Percentiles rank a stretch among this genome's conserved stretches.
phyloP scores from a whole-genome alignment of 1,140 invertebrate genomes.

The Drosophila kurseongensis region DNA sequence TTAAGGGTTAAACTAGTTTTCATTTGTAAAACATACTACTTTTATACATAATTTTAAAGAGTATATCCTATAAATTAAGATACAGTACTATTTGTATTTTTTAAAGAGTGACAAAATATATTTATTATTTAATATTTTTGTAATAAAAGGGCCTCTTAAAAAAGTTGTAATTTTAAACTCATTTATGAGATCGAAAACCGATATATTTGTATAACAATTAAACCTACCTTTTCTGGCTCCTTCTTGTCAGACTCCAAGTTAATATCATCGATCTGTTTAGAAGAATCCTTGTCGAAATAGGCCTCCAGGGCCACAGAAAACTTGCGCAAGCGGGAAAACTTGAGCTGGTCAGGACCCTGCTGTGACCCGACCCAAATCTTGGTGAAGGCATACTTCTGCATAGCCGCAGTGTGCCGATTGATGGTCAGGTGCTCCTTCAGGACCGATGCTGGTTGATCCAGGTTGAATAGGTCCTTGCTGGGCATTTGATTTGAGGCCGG shows the following conservation, averaged over 20 bases:
- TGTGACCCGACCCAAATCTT: slow-evolving; percentile 54
- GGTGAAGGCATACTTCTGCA: slow-evolving; percentile 47
- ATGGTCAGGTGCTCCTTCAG: not conserved
- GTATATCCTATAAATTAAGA: too few relatives aligned
- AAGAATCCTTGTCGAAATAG: slow-evolving; percentile 23
- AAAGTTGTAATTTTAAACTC: too few relatives aligned
- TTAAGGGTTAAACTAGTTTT: too few relatives aligned
- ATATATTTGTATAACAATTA: too few relatives aligned
- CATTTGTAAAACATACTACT: too few relatives aligned
- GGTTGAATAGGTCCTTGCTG: slow-evolving; percentile 13
- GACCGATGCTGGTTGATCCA: not conserved
- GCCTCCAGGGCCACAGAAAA: slow-evolving; percentile 38
- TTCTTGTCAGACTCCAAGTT: not conserved
- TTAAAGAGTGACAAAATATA: too few relatives aligned
- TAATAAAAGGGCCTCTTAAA: too few relatives aligned
- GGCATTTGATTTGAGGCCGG: not conserved
- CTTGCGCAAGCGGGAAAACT: slow-evolving; percentile 12
- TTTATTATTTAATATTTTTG: too few relatives aligned
- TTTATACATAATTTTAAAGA: too few relatives aligned
- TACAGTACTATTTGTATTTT: too few relatives aligned
- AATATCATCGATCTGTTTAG: not conserved
- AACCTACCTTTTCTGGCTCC: slow-evolving; percentile 4
- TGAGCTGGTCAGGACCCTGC: not conserved
- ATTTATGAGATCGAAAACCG: too few relatives aligned
- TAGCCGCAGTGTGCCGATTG: not conserved